Evolutionary conservation across 1,140 invertebrate genomes (phyloP), one percentile per base, ranked within the genome.

Genomic region (Drosophila trapezifrons): DNA sequence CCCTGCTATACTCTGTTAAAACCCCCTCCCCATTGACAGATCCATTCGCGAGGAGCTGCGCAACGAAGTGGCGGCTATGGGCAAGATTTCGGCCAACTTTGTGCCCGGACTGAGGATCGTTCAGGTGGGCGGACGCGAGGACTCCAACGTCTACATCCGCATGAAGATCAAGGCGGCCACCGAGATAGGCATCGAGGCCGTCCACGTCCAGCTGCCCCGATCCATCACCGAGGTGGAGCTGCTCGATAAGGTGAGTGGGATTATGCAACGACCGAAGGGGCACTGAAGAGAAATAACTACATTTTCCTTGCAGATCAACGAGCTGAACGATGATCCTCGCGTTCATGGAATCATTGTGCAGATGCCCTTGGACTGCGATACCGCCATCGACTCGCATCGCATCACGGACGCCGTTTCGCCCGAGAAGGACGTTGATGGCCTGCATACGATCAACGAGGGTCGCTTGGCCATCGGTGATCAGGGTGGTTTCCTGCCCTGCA

Each of bases 101-200:
- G 86, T 92, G 60, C 97, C 97, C 0, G 95, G 95, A 3, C 93
- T 99, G 55, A 95, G 96, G 5, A 97, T 98, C 69, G 95, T 97
- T 7, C 96, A 97, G 93, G 98, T 99, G 40, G 99, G 99, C 3
- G 95, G 95, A 2, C 94, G 98, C 9, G 97, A 98, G 91, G 99
- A 99, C 93, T 99, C 98, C n/a, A 99, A 99, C 94, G 98, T 99
- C 8, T 99, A 99, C 92, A 99, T 99, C 91, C 93, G 97, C 42
- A 98, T 98, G 95, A 99, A 99, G 93, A 94, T 99, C 18, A 98
- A 97, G 92, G 96, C 97, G 8, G 98, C 98, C 1, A 94, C 93
- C 29, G 96, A 98, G 83, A 97, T 99, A 75, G 99, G 98, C 60
- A 98, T 99, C 37, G 91, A 94, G 18, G 96, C 96, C 1, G 93